A percentile compares a stretch with the other conserved stretches of the same genome.
Conservation (phyloP, 2,888 invertebrate genomes). For the Leptopilina drosophilae region DNA sequence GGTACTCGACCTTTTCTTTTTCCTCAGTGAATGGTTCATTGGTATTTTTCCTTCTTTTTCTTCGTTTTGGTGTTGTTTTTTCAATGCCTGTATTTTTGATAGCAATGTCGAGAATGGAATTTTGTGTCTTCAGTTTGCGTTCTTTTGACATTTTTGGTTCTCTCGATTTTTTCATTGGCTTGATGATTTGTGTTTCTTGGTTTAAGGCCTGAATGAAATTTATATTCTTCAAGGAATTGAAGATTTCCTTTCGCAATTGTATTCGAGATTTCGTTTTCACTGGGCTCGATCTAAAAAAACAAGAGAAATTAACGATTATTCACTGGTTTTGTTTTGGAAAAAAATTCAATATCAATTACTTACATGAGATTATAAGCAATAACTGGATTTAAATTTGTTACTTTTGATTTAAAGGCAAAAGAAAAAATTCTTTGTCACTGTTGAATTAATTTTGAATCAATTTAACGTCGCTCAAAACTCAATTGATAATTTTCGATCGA, state of each 20-base stretch:
- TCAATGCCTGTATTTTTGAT: not conserved
- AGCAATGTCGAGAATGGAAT: not conserved
- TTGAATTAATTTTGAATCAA: no score
- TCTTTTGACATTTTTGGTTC: not conserved
- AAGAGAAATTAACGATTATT: not conserved
- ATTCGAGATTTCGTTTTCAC: not conserved
- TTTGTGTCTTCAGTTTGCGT: not conserved
- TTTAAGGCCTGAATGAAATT: conserved; percentile 10
- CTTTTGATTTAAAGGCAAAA: not conserved
- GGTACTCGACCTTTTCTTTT: not conserved
- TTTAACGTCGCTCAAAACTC: no score
- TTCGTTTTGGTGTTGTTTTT: not conserved
- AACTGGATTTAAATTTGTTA: not conserved
- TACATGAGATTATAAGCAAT: conserved; percentile 12
- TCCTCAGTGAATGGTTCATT: not conserved
- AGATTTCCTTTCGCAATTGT: conserved; percentile 2
- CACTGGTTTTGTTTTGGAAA: not conserved
- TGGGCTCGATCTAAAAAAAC: conserved; percentile 11
- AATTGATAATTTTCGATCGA: no score
- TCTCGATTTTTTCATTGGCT: not conserved
- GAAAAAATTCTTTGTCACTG: not conserved
- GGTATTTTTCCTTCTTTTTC: not conserved
- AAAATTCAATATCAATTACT: not conserved
- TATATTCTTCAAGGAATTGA: not conserved
- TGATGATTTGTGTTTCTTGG: conserved; percentile 1